phyloP scores from a whole-genome alignment of 2,113 vertebrate species.

The Nothocercus julius region DNA sequence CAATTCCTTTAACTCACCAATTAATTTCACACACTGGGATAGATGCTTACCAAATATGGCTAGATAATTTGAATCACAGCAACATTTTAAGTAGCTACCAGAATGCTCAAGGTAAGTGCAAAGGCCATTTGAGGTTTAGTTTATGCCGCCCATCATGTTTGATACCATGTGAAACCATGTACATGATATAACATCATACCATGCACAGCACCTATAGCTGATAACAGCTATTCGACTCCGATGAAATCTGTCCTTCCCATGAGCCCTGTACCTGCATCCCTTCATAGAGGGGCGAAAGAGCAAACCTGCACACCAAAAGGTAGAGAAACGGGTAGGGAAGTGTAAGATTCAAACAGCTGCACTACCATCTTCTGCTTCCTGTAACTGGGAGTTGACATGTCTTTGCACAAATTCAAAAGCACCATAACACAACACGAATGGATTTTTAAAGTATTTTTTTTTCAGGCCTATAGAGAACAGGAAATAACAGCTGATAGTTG shows the following conservation, averaged over 20 bases:
- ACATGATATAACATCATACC: not conserved
- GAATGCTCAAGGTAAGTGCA: not conserved
- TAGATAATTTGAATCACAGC: not conserved
- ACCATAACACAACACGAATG: not conserved
- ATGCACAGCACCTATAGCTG: not conserved
- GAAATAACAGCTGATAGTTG: not conserved
- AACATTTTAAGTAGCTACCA: not conserved
- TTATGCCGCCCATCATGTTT: not conserved
- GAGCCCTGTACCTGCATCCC: not conserved
- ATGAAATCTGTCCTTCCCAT: not conserved
- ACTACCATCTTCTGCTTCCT: not conserved
- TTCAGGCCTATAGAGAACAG: not conserved
- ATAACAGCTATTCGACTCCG: not conserved
- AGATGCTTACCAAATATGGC: not conserved
- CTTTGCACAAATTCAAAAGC: not conserved
- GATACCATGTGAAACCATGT: not conserved
- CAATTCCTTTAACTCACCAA: not conserved
- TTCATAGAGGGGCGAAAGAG: not conserved
- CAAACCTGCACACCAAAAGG: not conserved
- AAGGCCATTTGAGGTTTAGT: not conserved
- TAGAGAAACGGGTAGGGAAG: not conserved
- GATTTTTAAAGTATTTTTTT: not conserved
- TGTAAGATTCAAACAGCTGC: not conserved
- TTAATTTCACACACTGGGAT: not conserved
- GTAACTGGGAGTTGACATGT: not conserved